Evolutionary conservation across 2,113 vertebrate species (phyloP), one percentile per base, ranked within the genome.

Genomic region (Periophthalmodon schlosseri): DNA sequence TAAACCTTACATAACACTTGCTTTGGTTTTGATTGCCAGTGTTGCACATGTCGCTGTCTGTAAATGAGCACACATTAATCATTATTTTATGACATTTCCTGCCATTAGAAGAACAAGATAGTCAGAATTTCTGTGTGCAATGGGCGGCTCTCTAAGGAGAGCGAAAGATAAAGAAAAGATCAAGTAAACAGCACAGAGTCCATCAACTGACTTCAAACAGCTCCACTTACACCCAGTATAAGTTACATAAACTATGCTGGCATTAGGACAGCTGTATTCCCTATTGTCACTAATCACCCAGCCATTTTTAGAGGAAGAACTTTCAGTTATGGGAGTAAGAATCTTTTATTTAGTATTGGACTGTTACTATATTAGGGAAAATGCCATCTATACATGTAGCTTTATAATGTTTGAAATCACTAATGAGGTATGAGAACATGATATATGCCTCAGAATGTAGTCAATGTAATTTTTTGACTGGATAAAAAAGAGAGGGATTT

Each of bases 1-100:
- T 69, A 68, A 81, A 24, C 77, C 83, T 49, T 80, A 60, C 11
- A 60, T 70, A 60, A 72, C 77, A 21, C 52, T 56, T n/a, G 20
- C 52, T 56, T 56, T 21, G 20, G 72, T 70, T 74, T 63, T 61
- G 39, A n/a, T 63, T 68, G 72, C 72, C 68, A 81, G 77, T 12
- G 28, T 18, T 64, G 13, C 33, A 7, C 0, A 20, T n/a, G 34
- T 4, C 34, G n/a, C 63, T 13, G 10, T 39, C 34, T 65, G 8
- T 11, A 64, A 64, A 60, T 60, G 57, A 60, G 60, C 60, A 6
- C 23, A 16, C 10, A 44, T n/a, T 5, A 12, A 65, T 20, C 33
- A 65, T 65, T 39, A 44, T 65, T 44, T 65, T 12, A 65, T 65
- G 63, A 65, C 34, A 65, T 65, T 65, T 65, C 63, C 9, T 2